Evolutionary conservation across 92 coral and sea anemone species (phyloP).

Genomic region (Phenganax subtilis): DNA sequence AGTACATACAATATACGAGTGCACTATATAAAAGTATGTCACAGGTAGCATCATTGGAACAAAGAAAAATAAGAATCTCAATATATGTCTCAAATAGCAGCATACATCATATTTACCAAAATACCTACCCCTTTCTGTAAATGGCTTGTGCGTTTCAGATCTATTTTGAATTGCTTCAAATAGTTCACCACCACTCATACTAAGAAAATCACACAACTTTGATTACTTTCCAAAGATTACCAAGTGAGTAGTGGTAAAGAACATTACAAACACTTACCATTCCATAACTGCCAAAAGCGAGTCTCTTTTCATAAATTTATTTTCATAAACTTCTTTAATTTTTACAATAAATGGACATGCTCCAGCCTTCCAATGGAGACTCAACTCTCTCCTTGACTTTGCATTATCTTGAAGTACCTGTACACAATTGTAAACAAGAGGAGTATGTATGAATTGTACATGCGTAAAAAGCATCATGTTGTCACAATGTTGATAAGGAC

Average conservation of each 20-base stretch:
- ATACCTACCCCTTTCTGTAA: conserved; percentile 86
- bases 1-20: neutral
- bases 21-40: no score
- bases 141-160: conserved; percentile 69
- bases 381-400: conserved; percentile 85
- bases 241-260: no score
- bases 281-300: conserved; percentile 91
- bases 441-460: neutral
- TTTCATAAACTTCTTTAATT: conserved; percentile 91
- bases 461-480: neutral
- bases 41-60: no score
- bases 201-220: neutral
- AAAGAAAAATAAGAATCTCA: no score
- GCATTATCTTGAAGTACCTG: conserved; percentile 85
- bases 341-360: conserved; percentile 87
- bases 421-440: neutral
- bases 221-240: neutral
- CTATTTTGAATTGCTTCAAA: conserved; percentile 90
- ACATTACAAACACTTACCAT: conserved; percentile 49
- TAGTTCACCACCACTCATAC: conserved; percentile 96
- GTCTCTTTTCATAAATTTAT: conserved; percentile 73
- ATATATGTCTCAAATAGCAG: no score
- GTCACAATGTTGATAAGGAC: no score
- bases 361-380: conserved; percentile 91
- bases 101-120: no score